A percentile compares a stretch with the other conserved stretches of the same genome.
phyloP scores from a whole-genome alignment of 2,797 vertebrate species.

The Prionace glauca region DNA sequence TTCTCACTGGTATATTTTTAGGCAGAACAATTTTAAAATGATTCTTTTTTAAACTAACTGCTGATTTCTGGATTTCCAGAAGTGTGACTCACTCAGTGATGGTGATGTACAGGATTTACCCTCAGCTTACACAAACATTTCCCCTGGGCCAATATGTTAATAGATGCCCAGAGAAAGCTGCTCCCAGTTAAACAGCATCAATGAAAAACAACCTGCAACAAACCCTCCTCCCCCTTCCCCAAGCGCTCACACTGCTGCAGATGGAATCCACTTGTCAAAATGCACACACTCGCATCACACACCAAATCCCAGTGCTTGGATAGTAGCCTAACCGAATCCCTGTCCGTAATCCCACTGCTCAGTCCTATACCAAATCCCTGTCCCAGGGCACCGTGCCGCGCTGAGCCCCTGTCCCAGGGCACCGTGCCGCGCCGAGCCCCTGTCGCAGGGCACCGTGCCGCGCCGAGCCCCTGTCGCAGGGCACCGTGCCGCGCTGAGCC shows the following conservation, averaged over 20 bases:
- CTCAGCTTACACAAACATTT: background rate
- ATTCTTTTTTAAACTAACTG: background rate
- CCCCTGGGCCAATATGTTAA: background rate
- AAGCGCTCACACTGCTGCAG: background rate
- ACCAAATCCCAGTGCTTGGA: too few relatives aligned
- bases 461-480: too few relatives aligned
- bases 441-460: too few relatives aligned
- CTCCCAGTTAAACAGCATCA: background rate
- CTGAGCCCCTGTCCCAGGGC: too few relatives aligned
- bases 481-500: too few relatives aligned
- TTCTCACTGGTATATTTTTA: background rate
- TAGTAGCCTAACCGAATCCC: too few relatives aligned
- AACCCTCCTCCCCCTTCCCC: too few relatives aligned
- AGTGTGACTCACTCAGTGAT: background rate
- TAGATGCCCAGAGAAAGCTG: background rate
- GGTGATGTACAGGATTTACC: background rate
- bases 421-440: accelerated
- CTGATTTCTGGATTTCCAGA: background rate
- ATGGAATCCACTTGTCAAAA: too few relatives aligned
- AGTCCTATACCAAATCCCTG: too few relatives aligned
- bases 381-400: background rate
- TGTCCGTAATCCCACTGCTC: too few relatives aligned
- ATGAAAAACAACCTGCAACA: too few relatives aligned
- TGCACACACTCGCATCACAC: too few relatives aligned
- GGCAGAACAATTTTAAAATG: background rate